Base-by-base conservation (phyloP, 2,113 vertebrate species). In the Microtus richardsoni region DNA sequence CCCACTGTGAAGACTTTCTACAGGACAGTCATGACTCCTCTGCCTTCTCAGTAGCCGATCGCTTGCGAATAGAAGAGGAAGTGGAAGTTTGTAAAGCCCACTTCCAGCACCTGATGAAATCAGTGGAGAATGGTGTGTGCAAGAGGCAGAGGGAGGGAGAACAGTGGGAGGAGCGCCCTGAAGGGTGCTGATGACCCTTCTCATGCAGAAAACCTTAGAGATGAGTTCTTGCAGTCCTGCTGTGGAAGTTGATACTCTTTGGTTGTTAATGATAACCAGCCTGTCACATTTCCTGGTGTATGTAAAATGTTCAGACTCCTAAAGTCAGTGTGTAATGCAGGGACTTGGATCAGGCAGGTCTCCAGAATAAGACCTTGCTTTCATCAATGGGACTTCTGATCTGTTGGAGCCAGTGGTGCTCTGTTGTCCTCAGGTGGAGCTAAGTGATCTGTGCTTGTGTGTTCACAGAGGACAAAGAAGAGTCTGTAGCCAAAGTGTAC, bases 401-500 rank as follows among this genome's bases (percentile, higher is more conserved):
- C 75, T 94, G 49, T n/a, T 86, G 13, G 87, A 94, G 47, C 30
- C 89, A 94, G 21, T 66, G 22, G 17, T 73, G n/a, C 17, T 60
- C 49, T 93, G 9, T 73, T 95, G 36, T 88, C 28, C 24, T 64
- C 62, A 83, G 64, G 9, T 86, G 13, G 0, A 64, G n/a, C 62
- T 68, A 96, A 91, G 92, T 88, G 91, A 66, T 91, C 84, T 94
- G 0, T 92, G 17, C 88, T 97, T 97, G 12, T 96, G 24, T 11
- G 66, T 91, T 58, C 92, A 47, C 98, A 99, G 99, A 99, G 96
- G 99, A 99, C 98, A 99, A 99, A 98, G 99, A 99, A 7, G 99
- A 99, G 98, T 99, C 98, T 0, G 90, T 98, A 0, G 99, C 99
- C 92, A 99, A 98, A 83, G 99, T 98, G 0, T 99, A 99, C 60